phyloP scores from a whole-genome alignment of 2,888 invertebrate genomes.

The Diaperis boleti region DNA sequence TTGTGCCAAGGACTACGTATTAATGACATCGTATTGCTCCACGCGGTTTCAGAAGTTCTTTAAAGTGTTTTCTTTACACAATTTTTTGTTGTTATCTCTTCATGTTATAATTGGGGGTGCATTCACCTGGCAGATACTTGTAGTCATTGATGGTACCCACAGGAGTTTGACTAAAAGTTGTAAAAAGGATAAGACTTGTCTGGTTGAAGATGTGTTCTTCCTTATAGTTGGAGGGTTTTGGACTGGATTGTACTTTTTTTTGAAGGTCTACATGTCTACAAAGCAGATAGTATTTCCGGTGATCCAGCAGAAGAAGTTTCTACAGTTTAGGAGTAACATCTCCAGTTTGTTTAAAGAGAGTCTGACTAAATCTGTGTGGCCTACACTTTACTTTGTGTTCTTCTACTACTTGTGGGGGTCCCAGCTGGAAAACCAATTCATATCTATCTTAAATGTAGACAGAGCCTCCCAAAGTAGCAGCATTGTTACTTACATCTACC shows the following conservation, averaged over 20 bases:
- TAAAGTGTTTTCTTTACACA: constrained; percentile 73
- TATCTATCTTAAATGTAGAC: constrained; percentile 69
- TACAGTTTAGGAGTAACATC: constrained; percentile 74
- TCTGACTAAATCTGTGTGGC: constrained; percentile 72
- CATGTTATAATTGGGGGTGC: constrained; percentile 76
- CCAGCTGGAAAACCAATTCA: constrained; percentile 68
- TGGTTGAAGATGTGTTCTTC: constrained; percentile 77
- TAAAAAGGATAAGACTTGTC: constrained; percentile 67
- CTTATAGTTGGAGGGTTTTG: constrained; percentile 77
- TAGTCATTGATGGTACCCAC: constrained; percentile 73
- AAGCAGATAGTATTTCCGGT: constrained; percentile 76
- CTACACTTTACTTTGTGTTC: constrained; percentile 72
- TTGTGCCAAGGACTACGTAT: constrained; percentile 77
- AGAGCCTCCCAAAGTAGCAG: constrained; percentile 70
- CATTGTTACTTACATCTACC: constrained; percentile 68
- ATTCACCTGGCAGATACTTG: constrained; percentile 77
- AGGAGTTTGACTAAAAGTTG: constrained; percentile 69
- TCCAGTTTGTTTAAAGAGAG: constrained; percentile 71
- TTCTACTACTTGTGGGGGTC: constrained; percentile 75
- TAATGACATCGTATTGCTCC: constrained; percentile 72
- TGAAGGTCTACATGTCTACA: constrained; percentile 70
- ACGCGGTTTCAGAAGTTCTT: constrained; percentile 77
- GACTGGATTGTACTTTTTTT: constrained; percentile 74
- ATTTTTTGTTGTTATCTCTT: constrained; percentile 69
- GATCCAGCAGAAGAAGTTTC: constrained; percentile 78